A percentile compares a stretch with the other conserved stretches of the same genome.
Evolutionary conservation across 2,797 vertebrate genomes (phyloP).

Genomic region (Botia almorhae): DNA sequence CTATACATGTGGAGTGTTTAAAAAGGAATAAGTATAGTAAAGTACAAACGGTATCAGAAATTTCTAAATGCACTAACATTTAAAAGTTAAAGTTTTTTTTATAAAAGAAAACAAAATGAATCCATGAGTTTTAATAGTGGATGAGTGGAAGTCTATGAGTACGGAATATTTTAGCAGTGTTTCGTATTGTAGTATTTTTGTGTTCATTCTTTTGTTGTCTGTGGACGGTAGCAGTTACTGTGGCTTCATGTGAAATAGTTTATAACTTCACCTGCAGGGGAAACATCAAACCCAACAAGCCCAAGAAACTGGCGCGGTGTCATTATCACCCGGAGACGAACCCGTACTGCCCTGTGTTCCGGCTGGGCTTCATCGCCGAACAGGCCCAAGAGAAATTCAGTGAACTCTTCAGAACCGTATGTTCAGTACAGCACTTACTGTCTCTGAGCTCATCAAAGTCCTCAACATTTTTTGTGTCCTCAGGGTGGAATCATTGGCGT

Average conservation of each 20-base stretch:
- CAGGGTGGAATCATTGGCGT: slow-evolving; percentile 88
- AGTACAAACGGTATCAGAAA: too few species aligned
- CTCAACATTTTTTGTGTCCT: too few species aligned
- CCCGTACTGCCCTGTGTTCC: slow-evolving; percentile 90
- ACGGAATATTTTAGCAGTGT: too few species aligned
- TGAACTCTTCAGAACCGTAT: slow-evolving; percentile 82
- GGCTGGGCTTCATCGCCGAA: slow-evolving; percentile 85
- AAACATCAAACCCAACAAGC: slow-evolving; percentile 78
- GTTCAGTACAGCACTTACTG: slow-evolving; percentile 50
- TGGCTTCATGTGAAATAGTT: background rate
- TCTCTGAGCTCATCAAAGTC: background rate
- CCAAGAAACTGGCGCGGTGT: slow-evolving; percentile 78
- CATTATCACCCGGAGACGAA: slow-evolving; percentile 79
- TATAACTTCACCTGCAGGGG: slow-evolving; percentile 71
- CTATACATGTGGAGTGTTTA: too few species aligned
- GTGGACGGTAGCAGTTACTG: background rate
- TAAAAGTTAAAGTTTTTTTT: too few species aligned
- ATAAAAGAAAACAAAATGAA: too few species aligned
- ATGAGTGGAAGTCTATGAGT: too few species aligned
- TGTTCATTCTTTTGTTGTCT: too few species aligned
- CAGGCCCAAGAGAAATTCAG: slow-evolving; percentile 84
- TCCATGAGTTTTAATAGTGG: too few species aligned
- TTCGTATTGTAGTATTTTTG: too few species aligned
- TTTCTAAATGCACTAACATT: too few species aligned
- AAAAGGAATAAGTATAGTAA: too few species aligned